Conservation (phyloP, 2,888 invertebrate genomes). For the Teleiodes luculella region DNA sequence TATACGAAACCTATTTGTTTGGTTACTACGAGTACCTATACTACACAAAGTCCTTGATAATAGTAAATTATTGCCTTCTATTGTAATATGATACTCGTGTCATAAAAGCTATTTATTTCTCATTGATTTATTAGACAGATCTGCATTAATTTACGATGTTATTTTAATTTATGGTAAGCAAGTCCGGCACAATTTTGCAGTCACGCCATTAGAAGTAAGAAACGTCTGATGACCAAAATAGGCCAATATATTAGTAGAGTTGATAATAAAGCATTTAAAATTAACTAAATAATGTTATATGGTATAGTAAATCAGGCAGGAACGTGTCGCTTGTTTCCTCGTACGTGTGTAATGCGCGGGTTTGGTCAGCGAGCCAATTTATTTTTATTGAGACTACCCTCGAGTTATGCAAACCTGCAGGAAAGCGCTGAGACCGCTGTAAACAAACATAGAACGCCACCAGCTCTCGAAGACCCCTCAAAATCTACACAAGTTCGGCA, state of each 20-base stretch:
- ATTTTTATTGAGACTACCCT: conserved; percentile 78
- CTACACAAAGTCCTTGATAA: neutral
- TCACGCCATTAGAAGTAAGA: neutral
- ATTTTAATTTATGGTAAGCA: neutral
- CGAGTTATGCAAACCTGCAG: conserved; percentile 74
- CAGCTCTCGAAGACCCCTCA: conserved; percentile 45
- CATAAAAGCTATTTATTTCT: conserved; percentile 4
- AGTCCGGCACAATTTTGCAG: neutral
- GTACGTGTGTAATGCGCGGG: conserved; percentile 72
- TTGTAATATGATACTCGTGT: conserved; percentile 5
- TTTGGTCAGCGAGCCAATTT: conserved; percentile 73
- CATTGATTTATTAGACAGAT: conserved; percentile 2
- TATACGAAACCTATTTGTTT: too few species aligned
- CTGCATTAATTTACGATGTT: neutral
- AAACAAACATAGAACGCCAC: conserved; percentile 66
- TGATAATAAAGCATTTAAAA: neutral
- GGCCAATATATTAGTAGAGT: neutral
- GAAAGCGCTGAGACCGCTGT: conserved; percentile 71
- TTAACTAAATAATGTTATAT: neutral
- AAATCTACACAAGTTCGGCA: conserved; percentile 21
- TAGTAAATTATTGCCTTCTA: neutral
- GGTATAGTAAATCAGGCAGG: conserved; percentile 62
- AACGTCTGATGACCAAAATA: neutral
- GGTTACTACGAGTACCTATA: neutral
- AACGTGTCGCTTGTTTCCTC: conserved; percentile 70